Evolutionary conservation across 2,113 vertebrate species (phyloP).

Genomic region (Tonatia bakeri): DNA sequence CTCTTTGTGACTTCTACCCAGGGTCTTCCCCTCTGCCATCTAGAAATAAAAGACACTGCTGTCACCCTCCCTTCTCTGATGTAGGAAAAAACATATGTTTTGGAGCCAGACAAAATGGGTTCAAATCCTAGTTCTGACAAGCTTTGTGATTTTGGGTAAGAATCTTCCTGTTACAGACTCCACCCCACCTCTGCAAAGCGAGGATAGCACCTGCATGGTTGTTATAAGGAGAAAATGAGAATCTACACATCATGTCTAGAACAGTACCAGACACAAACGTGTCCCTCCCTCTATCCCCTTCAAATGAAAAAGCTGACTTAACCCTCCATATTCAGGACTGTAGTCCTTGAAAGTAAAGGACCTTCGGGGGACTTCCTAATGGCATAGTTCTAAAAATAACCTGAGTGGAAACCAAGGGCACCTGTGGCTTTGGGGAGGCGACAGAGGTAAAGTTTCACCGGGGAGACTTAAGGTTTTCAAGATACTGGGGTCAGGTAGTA

Average conservation of each 20-base stretch:
- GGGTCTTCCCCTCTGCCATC: neutral
- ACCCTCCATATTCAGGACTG: neutral
- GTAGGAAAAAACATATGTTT: neutral
- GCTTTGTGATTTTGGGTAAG: neutral
- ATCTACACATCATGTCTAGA: neutral
- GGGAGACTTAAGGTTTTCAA: neutral
- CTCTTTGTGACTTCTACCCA: neutral
- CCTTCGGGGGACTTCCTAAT: neutral
- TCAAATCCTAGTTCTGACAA: neutral
- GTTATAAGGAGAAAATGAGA: neutral
- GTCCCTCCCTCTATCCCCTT: neutral
- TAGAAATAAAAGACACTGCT: neutral
- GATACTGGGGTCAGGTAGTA: neutral
- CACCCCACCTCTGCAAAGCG: neutral
- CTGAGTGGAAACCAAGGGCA: neutral
- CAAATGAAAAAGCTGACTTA: neutral
- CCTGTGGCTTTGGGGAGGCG: neutral
- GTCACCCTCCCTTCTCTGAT: neutral
- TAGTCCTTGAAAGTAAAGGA: neutral
- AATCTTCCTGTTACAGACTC: neutral
- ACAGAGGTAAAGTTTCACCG: neutral
- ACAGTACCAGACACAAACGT: neutral
- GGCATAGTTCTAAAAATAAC: neutral
- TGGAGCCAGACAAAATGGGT: neutral
- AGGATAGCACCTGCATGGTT: neutral